Base-by-base conservation (phyloP, 2,888 invertebrate genomes). In the Gryllus longicercus region DNA sequence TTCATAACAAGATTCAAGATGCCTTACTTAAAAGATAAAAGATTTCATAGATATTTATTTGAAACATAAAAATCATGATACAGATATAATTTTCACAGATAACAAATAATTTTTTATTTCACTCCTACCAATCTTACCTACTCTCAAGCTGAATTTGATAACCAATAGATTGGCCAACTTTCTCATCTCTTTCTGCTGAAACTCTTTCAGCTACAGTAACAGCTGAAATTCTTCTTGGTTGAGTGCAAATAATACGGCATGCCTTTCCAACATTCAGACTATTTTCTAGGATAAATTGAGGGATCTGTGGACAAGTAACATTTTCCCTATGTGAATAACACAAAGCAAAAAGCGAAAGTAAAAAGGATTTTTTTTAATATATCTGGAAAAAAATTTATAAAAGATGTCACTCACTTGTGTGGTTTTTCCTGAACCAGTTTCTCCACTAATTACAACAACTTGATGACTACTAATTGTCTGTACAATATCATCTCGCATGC, bases 351-450 rank as follows among this genome's bases (percentile, higher is more conserved):
- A 18, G 18, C 14, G 14, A 78, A 49, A 38, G 5, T 78, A 78
- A 50, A 76, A 63, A 63, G 14, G 14, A 14, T 63, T 63, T 1
- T 63, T 63, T 14, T 5, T 12, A 63, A 8, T 11, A n/a, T 12
- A 51, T 23, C 11, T 50, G 5, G 4, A 4, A 50, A 18, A 11
- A 11, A 78, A 78, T 16, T 78, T 78, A 63, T 63, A 38, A 38
- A 51, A 80, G 38, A 38, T 38, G 5, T 38, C 38, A 38, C 82
- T 81, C 84, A 90, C 90, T 90, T 98, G 98, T 0, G 98, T 98
- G 0, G 97, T 97, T 89, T 98, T 98, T 1, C 98, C 98, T 80
- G 95, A 95, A 0, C 97, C 98, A 0, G 98, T 97, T 84, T 96
- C 95, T 0, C 95, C 94, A 8, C 92, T 91, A 38, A 96, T 90